Base-by-base conservation (phyloP, 1,140 invertebrate genomes). In the Colletes gigas region DNA sequence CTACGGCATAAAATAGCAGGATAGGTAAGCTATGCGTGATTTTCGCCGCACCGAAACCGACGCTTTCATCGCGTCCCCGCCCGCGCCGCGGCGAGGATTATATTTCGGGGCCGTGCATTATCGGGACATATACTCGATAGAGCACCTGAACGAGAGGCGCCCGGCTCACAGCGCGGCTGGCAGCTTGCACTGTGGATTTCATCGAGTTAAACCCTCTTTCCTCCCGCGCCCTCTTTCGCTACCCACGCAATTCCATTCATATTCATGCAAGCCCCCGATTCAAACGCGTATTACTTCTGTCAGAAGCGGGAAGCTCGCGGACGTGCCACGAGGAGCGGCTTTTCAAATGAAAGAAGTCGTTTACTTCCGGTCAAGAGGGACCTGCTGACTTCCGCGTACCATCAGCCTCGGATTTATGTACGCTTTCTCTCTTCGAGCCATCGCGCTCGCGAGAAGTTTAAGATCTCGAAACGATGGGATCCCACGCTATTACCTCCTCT, bases 61-160 rank as follows among this genome's bases (percentile, higher is more conserved):
- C 76, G 75, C 76, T 82, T 76, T 78, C 70, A 83, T 79, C 80
- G 73, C 59, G 63, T 81, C 63, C 54, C 57, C 57, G 77, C 60
- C 63, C 54, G 54, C 57, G 77, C 60, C 81, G 76, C 83, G 86
- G 78, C 83, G 69, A 65, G 87, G 85, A 91, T 91, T 90, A 89
- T 85, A 85, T 88, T 90, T 79, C 88, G 82, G 44, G 84, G 70
- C 78, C 83, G 84, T 84, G 81, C 78, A 89, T 89, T 87, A 89
- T 88, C 87, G 87, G 78, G 57, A 87, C 78, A 50, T 73, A 81
- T 89, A 82, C 74, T 83, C 84, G 85, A 76, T 83, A 41, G 52
- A 83, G 66, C 59, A 63, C 41, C 57, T 70, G 50, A 59, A 75
- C 68, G 62, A 79, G 74, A 83, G 59, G 69, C 39, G 71, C 69